These are phyloP conservation scores for Furcula furcula DNA, from an alignment of 2,888 invertebrate genomes.

Conservation along the genomic window DNA sequence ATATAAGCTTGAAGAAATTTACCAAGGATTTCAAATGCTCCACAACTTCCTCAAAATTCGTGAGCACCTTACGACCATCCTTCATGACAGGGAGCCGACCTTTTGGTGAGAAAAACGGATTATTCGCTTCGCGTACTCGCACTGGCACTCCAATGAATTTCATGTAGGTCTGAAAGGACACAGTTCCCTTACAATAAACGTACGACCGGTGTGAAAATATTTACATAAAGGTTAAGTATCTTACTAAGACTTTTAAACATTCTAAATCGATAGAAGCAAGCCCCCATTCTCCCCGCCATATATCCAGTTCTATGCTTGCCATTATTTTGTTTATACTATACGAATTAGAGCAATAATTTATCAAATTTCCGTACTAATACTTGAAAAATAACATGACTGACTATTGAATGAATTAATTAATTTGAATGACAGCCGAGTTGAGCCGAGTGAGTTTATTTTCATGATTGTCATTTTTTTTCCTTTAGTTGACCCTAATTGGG, in stretches of 20 bases:
- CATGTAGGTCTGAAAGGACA: conserved; percentile 77
- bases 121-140: conserved; percentile 83
- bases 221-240: conserved; percentile 37
- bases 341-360: conserved; percentile 15
- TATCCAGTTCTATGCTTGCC: conserved; percentile 83
- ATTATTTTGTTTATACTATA: conserved; percentile 36
- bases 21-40: conserved; percentile 86
- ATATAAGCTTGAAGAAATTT: conserved; percentile 8
- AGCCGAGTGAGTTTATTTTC: no score
- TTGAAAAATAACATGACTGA: background rate
- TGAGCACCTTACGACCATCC: conserved; percentile 79
- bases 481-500: no score
- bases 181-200: conserved; percentile 7
- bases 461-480: no score
- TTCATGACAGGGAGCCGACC: conserved; percentile 87
- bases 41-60: conserved; percentile 86
- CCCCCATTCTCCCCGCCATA: conserved; percentile 94
- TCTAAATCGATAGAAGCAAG: conserved; percentile 92
- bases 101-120: conserved; percentile 88
- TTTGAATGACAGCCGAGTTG: no score
- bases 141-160: conserved; percentile 91
- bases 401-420: no score
- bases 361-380: conserved; percentile 6
- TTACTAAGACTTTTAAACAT: conserved; percentile 91
- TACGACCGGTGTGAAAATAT: background rate